Evolutionary conservation across 2,888 invertebrate genomes (phyloP), one percentile per base, ranked within the genome.

Genomic region (Teinopalpus imperialis): DNA sequence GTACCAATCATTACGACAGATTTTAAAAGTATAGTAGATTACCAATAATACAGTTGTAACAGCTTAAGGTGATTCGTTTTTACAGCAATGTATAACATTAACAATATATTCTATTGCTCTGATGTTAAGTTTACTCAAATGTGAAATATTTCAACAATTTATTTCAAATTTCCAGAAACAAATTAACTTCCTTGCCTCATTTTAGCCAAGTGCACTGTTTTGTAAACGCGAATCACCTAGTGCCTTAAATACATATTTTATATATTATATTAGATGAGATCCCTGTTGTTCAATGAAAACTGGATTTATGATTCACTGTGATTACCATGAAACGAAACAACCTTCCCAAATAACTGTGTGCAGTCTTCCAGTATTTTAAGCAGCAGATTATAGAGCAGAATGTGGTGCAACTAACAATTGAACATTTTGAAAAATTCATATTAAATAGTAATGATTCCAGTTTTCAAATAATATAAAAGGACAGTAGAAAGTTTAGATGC

Each of bases 311-410:
- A 10, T 14, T 8, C 23, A 37, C n/a, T 12, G 18, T n/a, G n/a
- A n/a, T n/a, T n/a, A n/a, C n/a, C n/a, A n/a, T n/a, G n/a, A n/a
- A n/a, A n/a, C n/a, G n/a, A n/a, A n/a, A n/a, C n/a, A n/a, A n/a
- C n/a, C n/a, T n/a, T 13, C 26, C 5, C 9, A 21, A 45, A 26
- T 27, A 32, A 42, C 12, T 8, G 61, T 72, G 79, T 75, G 69
- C 66, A 56, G 85, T 83, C 83, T 86, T 85, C 85, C 85, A 85
- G 59, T 83, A 78, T 63, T 59, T 56, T 77, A 81, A 78, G 76
- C 66, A 63, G 63, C 68, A 69, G 69, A 63, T 52, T 55, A 66
- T 53, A 59, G 43, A 54, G 58, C 52, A 26, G 4, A 16, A n/a
- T n/a, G n/a, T n/a, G n/a, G n/a, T n/a, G n/a, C 4, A 66, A 66